Conservation (phyloP, 2,888 invertebrate genomes). For the Melieria omissa region DNA sequence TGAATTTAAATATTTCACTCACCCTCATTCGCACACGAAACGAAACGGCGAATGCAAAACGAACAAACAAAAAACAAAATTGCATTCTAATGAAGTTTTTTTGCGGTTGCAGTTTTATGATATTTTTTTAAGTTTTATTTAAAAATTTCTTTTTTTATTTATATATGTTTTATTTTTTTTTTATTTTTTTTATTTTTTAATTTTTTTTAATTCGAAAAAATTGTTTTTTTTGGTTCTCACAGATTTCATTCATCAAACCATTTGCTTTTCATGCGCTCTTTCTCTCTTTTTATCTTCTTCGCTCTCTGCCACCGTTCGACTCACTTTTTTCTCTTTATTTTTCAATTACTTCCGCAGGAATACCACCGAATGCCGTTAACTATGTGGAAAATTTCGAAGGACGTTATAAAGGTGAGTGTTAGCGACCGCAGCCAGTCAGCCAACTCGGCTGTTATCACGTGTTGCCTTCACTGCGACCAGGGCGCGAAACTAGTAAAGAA, state of each 20-base stretch:
- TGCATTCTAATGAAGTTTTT: slow-evolving; percentile 41
- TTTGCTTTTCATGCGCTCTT: background rate
- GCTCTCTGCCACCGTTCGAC: slow-evolving; percentile 10
- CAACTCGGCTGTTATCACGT: background rate
- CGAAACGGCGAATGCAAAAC: background rate
- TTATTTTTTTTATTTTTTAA: slow-evolving; percentile 8
- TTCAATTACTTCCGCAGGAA: slow-evolving; percentile 56
- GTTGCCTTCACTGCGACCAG: background rate
- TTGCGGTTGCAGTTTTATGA: background rate
- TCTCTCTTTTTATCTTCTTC: background rate
- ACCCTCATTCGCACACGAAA: background rate
- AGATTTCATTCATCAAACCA: background rate
- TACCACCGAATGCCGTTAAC: slow-evolving; percentile 66
- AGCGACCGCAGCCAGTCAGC: slow-evolving; percentile 12
- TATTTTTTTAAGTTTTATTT: slow-evolving; percentile 7
- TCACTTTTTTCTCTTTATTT: slow-evolving; percentile 12
- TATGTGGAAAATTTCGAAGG: slow-evolving; percentile 64
- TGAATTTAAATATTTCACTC: slow-evolving; percentile 40
- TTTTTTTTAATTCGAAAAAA: slow-evolving; percentile 1
- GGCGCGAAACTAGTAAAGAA: background rate
- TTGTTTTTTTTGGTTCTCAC: background rate
- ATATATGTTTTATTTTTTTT: background rate
- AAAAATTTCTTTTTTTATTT: background rate
- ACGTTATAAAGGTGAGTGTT: slow-evolving; percentile 63
- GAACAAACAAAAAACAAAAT: background rate